Evolutionary conservation across 1,140 invertebrate genomes (phyloP).

Genomic region (Calliopsis andreniformis): DNA sequence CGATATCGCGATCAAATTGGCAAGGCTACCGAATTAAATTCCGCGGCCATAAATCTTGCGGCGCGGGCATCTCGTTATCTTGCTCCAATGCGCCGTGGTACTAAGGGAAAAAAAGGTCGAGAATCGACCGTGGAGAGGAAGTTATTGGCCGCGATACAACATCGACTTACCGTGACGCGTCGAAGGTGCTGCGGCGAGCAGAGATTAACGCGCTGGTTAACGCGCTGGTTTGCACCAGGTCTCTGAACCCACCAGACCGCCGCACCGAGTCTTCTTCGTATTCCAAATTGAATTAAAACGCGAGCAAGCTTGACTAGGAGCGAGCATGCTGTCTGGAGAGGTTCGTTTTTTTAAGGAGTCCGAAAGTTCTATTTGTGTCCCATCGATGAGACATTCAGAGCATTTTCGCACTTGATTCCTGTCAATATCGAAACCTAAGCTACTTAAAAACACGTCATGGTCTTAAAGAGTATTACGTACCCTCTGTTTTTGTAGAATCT

Average conservation of each 20-base stretch:
- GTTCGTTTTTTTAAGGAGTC: too few relatives aligned
- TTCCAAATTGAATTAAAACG: slow-evolving; percentile 51
- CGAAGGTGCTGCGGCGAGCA: slow-evolving; percentile 30
- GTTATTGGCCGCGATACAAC: slow-evolving; percentile 44
- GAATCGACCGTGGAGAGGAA: slow-evolving; percentile 1
- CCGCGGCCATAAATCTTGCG: slow-evolving; percentile 55
- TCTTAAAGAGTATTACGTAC: too few relatives aligned
- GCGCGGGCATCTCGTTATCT: slow-evolving; percentile 44
- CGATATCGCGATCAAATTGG: slow-evolving; percentile 64
- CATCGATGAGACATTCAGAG: too few relatives aligned
- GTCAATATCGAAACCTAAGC: too few relatives aligned
- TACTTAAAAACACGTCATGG: too few relatives aligned
- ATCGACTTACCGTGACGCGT: not conserved
- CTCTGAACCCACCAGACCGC: slow-evolving; percentile 8
- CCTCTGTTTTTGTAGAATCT: not conserved
- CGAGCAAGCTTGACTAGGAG: not conserved
- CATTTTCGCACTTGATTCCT: too few relatives aligned
- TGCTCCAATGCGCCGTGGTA: not conserved
- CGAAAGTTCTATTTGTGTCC: too few relatives aligned
- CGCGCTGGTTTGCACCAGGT: slow-evolving; percentile 53
- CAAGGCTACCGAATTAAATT: slow-evolving; percentile 68
- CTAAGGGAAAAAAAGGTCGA: slow-evolving; percentile 12
- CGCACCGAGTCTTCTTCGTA: not conserved
- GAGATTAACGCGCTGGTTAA: slow-evolving; percentile 63
- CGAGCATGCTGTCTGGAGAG: not conserved